phyloP scores from a whole-genome alignment of 2,888 invertebrate genomes.

The Morpho helenor region DNA sequence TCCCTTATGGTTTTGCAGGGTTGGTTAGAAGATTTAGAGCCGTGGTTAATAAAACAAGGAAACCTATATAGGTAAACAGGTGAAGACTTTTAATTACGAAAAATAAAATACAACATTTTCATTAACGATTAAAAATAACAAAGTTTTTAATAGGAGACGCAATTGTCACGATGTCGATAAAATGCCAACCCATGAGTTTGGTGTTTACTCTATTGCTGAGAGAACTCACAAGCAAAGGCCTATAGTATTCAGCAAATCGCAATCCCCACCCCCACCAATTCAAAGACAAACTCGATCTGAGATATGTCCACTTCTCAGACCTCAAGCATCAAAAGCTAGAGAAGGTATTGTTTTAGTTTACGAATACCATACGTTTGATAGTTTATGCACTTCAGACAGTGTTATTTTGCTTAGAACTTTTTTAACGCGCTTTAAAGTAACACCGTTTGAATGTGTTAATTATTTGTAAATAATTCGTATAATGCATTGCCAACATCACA shows the following conservation, averaged over 20 bases:
- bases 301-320: slow-evolving; percentile 33
- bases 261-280: slow-evolving; percentile 47
- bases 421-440: slow-evolving; percentile 41
- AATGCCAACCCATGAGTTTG: slow-evolving; percentile 57
- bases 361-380: background rate
- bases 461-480: slow-evolving; percentile 37
- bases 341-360: slow-evolving; percentile 41
- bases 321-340: slow-evolving; percentile 49
- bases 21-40: slow-evolving; percentile 64
- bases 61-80: slow-evolving; percentile 75
- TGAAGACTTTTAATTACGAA: slow-evolving; percentile 34
- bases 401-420: slow-evolving; percentile 18
- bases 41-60: slow-evolving; percentile 76
- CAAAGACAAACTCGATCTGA: slow-evolving; percentile 42
- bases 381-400: slow-evolving; percentile 18
- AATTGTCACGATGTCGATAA: slow-evolving; percentile 50
- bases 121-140: slow-evolving; percentile 35
- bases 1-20: slow-evolving; percentile 42
- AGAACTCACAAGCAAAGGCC: slow-evolving; percentile 42
- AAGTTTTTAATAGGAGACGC: slow-evolving; percentile 55
- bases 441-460: slow-evolving; percentile 47
- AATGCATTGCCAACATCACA: slow-evolving; percentile 45
- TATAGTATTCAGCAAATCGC: slow-evolving; percentile 43
- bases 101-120: slow-evolving; percentile 12
- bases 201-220: slow-evolving; percentile 61